phyloP scores from a whole-genome alignment of 1,140 invertebrate genomes.

The Cotesia glomerata region DNA sequence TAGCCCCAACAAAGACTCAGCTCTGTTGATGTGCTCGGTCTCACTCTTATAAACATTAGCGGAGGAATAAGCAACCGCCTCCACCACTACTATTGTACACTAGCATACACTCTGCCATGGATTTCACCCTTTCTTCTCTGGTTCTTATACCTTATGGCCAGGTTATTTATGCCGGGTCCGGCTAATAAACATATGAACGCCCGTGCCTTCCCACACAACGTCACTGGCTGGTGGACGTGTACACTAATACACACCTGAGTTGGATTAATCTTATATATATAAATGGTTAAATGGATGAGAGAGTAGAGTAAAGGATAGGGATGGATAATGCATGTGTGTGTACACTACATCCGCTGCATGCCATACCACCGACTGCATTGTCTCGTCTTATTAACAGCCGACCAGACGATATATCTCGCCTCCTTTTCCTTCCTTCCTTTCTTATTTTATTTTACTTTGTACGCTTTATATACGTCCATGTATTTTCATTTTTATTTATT shows the following conservation, averaged over 20 bases:
- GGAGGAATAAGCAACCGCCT: not conserved
- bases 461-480: too few species aligned
- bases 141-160: slow-evolving; percentile 53
- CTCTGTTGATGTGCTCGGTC: too few species aligned
- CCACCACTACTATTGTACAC: not conserved
- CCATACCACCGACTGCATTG: slow-evolving; percentile 12
- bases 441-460: not conserved
- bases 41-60: too few species aligned
- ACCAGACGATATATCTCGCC: slow-evolving; percentile 2
- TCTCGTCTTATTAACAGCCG: slow-evolving; percentile 28
- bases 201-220: slow-evolving; percentile 52
- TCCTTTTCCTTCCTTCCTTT: not conserved
- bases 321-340: not conserved
- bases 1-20: too few species aligned
- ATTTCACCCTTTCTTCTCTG: slow-evolving; percentile 24
- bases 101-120: not conserved
- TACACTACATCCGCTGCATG: slow-evolving; percentile 4
- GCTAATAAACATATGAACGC: slow-evolving; percentile 65
- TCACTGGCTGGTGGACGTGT: slow-evolving; percentile 26
- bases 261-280: slow-evolving; percentile 29
- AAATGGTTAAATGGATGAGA: slow-evolving; percentile 14
- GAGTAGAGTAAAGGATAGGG: slow-evolving; percentile 37
- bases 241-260: slow-evolving; percentile 8
- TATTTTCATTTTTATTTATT: too few species aligned
- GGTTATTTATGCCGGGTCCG: slow-evolving; percentile 63